These are phyloP conservation scores for Urocynchramus pylzowi DNA, from an alignment of 2,113 vertebrate genomes.

Conservation along the genomic window DNA sequence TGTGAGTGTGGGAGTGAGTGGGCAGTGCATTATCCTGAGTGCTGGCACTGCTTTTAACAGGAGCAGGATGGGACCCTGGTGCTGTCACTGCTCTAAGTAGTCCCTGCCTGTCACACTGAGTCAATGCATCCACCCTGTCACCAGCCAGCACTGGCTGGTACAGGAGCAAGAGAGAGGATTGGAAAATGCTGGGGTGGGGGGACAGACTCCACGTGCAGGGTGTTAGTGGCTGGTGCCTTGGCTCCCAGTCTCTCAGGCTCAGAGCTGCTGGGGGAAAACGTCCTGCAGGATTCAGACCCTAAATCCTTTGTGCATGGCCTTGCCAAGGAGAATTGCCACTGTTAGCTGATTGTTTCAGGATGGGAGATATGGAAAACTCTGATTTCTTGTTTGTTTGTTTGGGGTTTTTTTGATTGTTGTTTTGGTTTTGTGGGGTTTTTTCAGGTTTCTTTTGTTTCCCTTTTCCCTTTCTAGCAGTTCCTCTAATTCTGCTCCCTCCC, in stretches of 20 bases:
- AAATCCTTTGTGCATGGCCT: neutral
- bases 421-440: neutral
- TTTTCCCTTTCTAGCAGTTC: neutral
- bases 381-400: neutral
- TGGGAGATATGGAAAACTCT: neutral
- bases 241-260: neutral
- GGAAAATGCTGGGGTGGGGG: neutral
- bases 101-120: neutral
- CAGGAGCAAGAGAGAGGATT: neutral
- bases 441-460: neutral
- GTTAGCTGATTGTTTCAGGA: neutral
- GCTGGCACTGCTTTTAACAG: neutral
- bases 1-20: fast-evolving
- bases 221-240: fast-evolving
- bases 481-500: neutral
- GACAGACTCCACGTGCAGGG: neutral
- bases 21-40: fast-evolving
- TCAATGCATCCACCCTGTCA: neutral
- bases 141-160: neutral
- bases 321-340: neutral
- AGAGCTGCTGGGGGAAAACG: neutral
- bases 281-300: neutral
- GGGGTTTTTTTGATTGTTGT: neutral
- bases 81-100: neutral
- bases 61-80: neutral